Evolutionary conservation across 2,888 invertebrate species (phyloP).

Genomic region (Pseudanteris insignis): DNA sequence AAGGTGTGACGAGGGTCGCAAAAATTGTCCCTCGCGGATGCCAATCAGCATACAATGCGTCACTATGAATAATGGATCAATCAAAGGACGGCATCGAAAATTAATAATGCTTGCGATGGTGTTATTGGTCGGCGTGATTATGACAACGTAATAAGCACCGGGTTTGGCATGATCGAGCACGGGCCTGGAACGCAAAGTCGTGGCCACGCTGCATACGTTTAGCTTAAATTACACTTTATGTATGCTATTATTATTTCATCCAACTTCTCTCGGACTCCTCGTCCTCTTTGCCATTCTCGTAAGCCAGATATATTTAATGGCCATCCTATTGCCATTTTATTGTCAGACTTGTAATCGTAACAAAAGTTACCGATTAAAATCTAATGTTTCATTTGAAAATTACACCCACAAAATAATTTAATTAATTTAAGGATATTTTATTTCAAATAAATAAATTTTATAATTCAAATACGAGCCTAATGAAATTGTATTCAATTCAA

Average conservation of each 20-base stretch:
- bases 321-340: constrained; percentile 13
- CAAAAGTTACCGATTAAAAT: constrained; percentile 8
- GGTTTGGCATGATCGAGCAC: constrained; percentile 47
- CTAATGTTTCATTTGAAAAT: constrained; percentile 2
- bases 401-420: too few relatives aligned
- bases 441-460: too few relatives aligned
- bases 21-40: constrained; percentile 3
- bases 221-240: constrained; percentile 63
- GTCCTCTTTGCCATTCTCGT: constrained; percentile 8
- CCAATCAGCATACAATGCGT: constrained; percentile 21
- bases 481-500: too few relatives aligned
- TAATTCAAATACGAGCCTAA: too few relatives aligned
- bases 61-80: constrained; percentile 28
- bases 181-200: constrained; percentile 53
- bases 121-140: constrained; percentile 21
- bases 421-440: too few relatives aligned
- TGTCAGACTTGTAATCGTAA: neutral
- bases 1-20: too few relatives aligned
- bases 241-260: constrained; percentile 62
- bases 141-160: constrained; percentile 24
- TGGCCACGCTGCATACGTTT: constrained; percentile 62
- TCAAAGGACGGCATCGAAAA: constrained; percentile 25
- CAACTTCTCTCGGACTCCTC: constrained; percentile 45
- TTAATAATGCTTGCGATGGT: constrained; percentile 19
- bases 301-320: constrained; percentile 6